phyloP scores from a whole-genome alignment of 2,797 vertebrate genomes.

The Gephyroberyx darwinii region DNA sequence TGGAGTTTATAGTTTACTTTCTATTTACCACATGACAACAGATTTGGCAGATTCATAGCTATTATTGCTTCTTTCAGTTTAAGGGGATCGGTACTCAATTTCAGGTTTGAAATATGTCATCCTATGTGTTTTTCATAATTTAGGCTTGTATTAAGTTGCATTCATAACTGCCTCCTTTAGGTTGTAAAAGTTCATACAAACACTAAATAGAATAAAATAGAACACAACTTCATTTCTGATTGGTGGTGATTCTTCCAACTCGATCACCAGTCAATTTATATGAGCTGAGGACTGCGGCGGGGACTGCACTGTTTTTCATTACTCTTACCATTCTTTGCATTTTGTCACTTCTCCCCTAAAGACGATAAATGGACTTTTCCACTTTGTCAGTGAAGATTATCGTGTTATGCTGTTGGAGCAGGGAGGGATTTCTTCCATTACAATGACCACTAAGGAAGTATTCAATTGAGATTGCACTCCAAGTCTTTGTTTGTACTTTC shows the following conservation, averaged over 20 bases:
- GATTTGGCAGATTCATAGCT: background rate
- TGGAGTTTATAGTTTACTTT: background rate
- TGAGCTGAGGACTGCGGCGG: no score
- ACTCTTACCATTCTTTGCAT: background rate
- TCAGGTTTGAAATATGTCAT: background rate
- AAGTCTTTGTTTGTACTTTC: constrained; percentile 58
- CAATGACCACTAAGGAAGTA: constrained; percentile 24
- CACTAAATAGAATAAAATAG: no score
- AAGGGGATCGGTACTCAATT: background rate
- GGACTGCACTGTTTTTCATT: no score
- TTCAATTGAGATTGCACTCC: constrained; percentile 22
- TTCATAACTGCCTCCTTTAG: background rate
- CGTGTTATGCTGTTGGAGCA: background rate
- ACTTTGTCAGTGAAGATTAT: constrained; percentile 2
- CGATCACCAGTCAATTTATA: no score
- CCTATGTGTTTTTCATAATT: background rate
- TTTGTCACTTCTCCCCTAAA: background rate
- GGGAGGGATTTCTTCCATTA: constrained; percentile 15
- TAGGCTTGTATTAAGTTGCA: background rate
- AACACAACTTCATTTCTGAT: no score
- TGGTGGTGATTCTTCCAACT: no score
- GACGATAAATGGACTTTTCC: background rate
- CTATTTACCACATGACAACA: background rate
- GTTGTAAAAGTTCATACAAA: no score
- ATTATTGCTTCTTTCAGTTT: background rate